Evolutionary conservation across 2,888 invertebrate species (phyloP).

Genomic region (Drosophila paucipuncta): DNA sequence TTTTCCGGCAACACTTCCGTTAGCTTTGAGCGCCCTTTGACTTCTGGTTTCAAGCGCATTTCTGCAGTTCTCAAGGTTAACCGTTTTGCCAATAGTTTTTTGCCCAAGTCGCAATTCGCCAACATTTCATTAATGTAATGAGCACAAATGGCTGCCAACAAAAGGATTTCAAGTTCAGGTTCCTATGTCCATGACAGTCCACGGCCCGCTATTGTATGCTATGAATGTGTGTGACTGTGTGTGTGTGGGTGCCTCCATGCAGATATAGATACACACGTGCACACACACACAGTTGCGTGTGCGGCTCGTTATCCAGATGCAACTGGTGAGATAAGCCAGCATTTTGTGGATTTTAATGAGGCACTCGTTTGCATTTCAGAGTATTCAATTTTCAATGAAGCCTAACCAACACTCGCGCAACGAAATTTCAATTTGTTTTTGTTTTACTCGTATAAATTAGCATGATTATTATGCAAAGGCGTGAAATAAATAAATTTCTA

Average conservation of each 20-base stretch:
- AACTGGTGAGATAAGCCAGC: constrained; percentile 62
- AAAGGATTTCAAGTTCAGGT: constrained; percentile 74
- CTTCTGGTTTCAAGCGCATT: constrained; percentile 46
- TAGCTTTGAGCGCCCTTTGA: constrained; percentile 35
- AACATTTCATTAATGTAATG: constrained; percentile 68
- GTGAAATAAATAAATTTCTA: no score
- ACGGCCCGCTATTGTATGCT: constrained; percentile 72
- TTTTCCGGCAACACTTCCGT: constrained; percentile 59
- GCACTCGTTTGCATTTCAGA: constrained; percentile 28
- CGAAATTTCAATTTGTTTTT: not conserved
- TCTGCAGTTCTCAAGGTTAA: constrained; percentile 66
- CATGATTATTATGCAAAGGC: not conserved
- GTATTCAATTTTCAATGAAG: constrained; percentile 21
- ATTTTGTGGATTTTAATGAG: constrained; percentile 64
- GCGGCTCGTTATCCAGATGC: constrained; percentile 71
- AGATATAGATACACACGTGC: not conserved
- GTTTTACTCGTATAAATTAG: not conserved
- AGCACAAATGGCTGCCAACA: constrained; percentile 58
- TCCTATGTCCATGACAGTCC: constrained; percentile 55
- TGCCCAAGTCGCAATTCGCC: constrained; percentile 55
- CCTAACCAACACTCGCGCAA: not conserved
- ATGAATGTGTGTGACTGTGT: constrained; percentile 14
- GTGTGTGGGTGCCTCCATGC: constrained; percentile 1
- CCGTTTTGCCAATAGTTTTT: constrained; percentile 31
- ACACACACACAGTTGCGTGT: constrained; percentile 29